These are phyloP conservation scores for Tricholauxania praeusta DNA, from an alignment of 2,888 invertebrate genomes.

Conservation along the genomic window DNA sequence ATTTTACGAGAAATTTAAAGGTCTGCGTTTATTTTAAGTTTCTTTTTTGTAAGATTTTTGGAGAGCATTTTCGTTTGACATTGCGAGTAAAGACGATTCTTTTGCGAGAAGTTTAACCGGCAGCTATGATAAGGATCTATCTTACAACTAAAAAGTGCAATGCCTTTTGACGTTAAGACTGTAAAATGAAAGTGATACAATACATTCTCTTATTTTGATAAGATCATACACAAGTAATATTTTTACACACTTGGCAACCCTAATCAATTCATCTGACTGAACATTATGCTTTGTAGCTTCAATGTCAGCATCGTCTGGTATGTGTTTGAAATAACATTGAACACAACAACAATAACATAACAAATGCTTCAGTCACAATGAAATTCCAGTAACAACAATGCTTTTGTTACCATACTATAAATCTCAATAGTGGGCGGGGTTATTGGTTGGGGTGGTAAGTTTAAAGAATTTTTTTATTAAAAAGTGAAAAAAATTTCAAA, in stretches of 20 bases:
- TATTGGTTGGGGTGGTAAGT: background rate
- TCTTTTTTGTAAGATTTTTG: too few species aligned
- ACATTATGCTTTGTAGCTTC: constrained; percentile 13
- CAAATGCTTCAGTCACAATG: constrained; percentile 11
- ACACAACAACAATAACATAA: constrained; percentile 14
- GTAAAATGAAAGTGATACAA: too few species aligned
- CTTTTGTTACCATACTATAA: constrained; percentile 14
- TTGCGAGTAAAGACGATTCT: too few species aligned
- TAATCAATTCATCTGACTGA: constrained; percentile 18
- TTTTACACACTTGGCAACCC: constrained; percentile 27
- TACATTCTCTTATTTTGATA: too few species aligned
- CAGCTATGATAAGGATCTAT: too few species aligned
- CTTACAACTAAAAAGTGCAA: too few species aligned
- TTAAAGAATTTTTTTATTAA: constrained; percentile 23
- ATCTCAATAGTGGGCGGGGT: constrained; percentile 26
- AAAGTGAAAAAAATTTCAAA: constrained; percentile 23
- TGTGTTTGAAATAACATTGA: constrained; percentile 30
- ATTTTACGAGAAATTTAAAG: too few species aligned
- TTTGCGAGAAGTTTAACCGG: too few species aligned
- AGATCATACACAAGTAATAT: background rate
- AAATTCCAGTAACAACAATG: constrained; percentile 13
- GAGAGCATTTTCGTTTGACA: too few species aligned
- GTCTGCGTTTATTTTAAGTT: too few species aligned
- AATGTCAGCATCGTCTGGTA: constrained; percentile 23
- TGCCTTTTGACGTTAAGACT: too few species aligned